Base-by-base conservation (phyloP, 2,113 vertebrate genomes). In the Passer montanus region DNA sequence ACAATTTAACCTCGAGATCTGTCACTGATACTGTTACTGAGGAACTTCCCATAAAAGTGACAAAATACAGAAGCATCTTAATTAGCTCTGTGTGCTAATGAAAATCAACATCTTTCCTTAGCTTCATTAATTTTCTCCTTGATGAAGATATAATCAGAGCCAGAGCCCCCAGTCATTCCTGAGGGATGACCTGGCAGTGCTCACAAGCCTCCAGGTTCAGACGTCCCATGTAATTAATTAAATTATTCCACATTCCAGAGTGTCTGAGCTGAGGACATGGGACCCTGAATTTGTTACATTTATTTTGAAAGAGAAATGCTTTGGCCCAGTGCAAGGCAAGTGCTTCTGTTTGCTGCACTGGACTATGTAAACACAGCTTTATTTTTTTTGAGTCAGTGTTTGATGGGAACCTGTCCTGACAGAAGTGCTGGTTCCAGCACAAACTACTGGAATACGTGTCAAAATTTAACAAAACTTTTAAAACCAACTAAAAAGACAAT, bases 121-220 rank as follows among this genome's bases (percentile, higher is more conserved):
- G 62, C n/a, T 46, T 89, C 69, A 82, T 89, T 93, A 87, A 84
- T 94, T 80, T 83, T 66, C 77, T 90, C 78, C 55, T 77, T 63
- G 63, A 44, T 76, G 62, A 41, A 67, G 50, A 35, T 4, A 2
- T 1, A 56, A 76, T n/a, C 79, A 53, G 31, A 77, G 83, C 35
- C 79, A 53, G 31, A 77, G 83, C 60, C 43, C 75, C 43, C 18
- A 49, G 82, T 6, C 53, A 47, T 18, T 78, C 56, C n/a, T 47
- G 66, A 66, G 59, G 77, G 41, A 31, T 60, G 53, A 79, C 49
- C 60, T 68, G 62, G 66, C 84, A 73, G 58, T 26, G 8, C 53
- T 33, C 66, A 27, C 16, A 12, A 90, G 27, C 33, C 49, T 55
- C n/a, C 28, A 16, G 10, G 2, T 15, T n/a, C 56, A 5, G 14